phyloP scores from a whole-genome alignment of 2,797 vertebrate species.

The Lacerta viridis region DNA sequence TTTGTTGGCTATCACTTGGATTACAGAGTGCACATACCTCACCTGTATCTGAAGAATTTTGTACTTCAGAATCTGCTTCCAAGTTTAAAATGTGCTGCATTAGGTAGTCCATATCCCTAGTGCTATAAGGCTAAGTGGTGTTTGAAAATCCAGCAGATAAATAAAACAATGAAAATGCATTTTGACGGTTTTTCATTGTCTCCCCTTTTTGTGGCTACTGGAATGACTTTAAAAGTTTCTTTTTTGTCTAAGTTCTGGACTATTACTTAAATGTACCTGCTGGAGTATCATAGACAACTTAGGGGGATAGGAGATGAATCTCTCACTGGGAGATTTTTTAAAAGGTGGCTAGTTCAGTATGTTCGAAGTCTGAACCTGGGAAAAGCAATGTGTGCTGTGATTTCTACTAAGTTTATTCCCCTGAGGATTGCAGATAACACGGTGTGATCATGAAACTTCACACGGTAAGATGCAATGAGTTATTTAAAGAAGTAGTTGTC shows the following conservation, averaged over 20 bases:
- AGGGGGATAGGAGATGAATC: background rate
- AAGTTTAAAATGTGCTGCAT: background rate
- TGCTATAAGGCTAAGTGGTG: background rate
- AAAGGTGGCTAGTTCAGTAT: background rate
- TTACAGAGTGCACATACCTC: background rate
- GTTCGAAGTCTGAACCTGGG: background rate
- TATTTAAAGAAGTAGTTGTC: slow-evolving; percentile 3
- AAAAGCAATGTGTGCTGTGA: background rate
- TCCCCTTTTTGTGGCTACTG: background rate
- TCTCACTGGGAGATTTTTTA: background rate
- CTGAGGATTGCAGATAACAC: background rate
- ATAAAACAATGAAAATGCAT: background rate
- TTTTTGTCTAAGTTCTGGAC: background rate
- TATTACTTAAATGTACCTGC: background rate
- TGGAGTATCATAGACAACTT: background rate
- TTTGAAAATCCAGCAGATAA: background rate
- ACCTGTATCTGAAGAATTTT: background rate
- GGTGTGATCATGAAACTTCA: background rate
- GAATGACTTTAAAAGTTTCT: background rate
- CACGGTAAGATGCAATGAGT: background rate
- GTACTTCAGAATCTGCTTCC: background rate
- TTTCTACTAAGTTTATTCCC: background rate
- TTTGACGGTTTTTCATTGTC: background rate
- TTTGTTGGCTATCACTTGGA: background rate
- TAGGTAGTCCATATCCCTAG: background rate